phyloP scores from a whole-genome alignment of 2,888 invertebrate genomes.

The Patella caerulea region DNA sequence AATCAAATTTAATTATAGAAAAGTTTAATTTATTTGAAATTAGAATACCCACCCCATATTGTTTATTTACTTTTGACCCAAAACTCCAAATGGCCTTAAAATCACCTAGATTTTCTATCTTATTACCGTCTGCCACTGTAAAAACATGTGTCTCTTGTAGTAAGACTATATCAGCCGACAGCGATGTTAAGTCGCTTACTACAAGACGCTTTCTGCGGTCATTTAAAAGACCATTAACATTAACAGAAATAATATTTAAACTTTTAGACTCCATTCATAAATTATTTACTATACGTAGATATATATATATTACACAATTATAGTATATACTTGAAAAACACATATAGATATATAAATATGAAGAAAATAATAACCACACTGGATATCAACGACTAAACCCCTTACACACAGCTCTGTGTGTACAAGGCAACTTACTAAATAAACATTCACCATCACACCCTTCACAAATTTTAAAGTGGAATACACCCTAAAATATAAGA shows the following conservation, averaged over 20 bases:
- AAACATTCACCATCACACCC: too few relatives aligned
- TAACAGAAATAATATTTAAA: neutral
- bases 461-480: too few relatives aligned
- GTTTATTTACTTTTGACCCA: conserved; percentile 2
- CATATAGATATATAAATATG: too few relatives aligned
- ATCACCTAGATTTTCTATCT: neutral
- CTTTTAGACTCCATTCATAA: neutral
- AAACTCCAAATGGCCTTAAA: conserved; percentile 17
- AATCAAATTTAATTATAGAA: conserved; percentile 4
- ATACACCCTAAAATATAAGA: too few relatives aligned
- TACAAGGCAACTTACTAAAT: too few relatives aligned
- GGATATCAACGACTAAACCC: too few relatives aligned
- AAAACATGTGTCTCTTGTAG: conserved; percentile 20
- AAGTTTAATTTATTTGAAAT: neutral
- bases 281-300: too few relatives aligned
- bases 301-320: too few relatives aligned
- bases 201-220: neutral
- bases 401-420: too few relatives aligned
- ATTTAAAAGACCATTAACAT: neutral
- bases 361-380: too few relatives aligned
- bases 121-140: neutral
- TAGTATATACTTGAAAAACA: too few relatives aligned
- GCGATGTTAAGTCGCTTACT: neutral
- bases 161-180: conserved; percentile 13
- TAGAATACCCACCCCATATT: conserved; percentile 10